Percentiles rank a stretch among this genome's conserved stretches.
Conservation (phyloP, 2,888 invertebrate genomes). For the Protonemura montana region DNA sequence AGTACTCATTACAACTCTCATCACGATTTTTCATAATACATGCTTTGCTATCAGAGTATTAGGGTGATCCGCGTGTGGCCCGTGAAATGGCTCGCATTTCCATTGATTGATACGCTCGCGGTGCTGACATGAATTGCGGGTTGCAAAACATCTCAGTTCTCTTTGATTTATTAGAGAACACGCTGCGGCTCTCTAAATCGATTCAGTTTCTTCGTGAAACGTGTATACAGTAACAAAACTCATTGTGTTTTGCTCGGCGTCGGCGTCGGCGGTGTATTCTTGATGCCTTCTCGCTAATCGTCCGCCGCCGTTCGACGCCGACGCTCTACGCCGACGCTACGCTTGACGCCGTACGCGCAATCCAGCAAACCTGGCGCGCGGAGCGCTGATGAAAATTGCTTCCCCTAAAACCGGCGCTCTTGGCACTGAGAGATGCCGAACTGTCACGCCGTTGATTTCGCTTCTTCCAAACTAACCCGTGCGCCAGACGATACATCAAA, state of each 20-base stretch:
- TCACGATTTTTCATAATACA: conserved; percentile 7
- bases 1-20: neutral
- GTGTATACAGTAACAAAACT: conserved; percentile 1
- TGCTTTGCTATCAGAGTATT: neutral
- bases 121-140: neutral
- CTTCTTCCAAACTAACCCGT: conserved; percentile 14
- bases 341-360: neutral
- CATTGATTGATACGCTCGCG: conserved; percentile 2
- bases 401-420: conserved; percentile 13
- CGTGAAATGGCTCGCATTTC: neutral
- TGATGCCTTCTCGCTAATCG: conserved; percentile 3
- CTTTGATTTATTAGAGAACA: neutral
- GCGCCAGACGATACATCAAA: conserved; percentile 32
- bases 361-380: neutral
- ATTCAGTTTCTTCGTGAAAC: conserved; percentile 4
- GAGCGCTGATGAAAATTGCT: conserved; percentile 15
- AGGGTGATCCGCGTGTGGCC: neutral
- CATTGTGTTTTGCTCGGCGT: neutral
- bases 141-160: conserved; percentile 12
- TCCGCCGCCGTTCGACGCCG: neutral
- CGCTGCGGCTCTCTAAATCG: neutral
- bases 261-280: neutral
- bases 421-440: conserved; percentile 22
- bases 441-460: conserved; percentile 20
- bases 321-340: neutral